phyloP scores from a whole-genome alignment of 2,797 vertebrate genomes.

The Schizopygopsis pylzovi region DNA sequence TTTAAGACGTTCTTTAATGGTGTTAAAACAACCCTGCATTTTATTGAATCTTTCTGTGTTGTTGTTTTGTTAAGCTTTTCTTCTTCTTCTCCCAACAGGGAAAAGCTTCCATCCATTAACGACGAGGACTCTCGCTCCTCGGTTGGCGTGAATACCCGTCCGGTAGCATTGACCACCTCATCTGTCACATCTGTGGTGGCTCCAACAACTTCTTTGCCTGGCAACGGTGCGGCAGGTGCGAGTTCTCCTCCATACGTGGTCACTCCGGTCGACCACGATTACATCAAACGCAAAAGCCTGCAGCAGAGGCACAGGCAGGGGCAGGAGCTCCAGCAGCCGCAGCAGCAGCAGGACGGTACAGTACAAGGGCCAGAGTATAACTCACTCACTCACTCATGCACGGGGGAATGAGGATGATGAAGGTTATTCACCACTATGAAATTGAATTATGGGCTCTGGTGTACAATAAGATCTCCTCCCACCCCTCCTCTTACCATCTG shows the following conservation, averaged over 20 bases:
- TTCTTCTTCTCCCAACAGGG: slow-evolving; percentile 73
- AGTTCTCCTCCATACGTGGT: slow-evolving; percentile 97
- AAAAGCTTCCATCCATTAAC: slow-evolving; percentile 86
- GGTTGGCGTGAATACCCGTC: slow-evolving; percentile 79
- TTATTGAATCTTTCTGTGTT: neutral
- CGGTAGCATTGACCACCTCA: neutral
- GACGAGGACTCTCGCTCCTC: slow-evolving; percentile 94
- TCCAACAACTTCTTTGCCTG: slow-evolving; percentile 14
- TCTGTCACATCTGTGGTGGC: neutral
- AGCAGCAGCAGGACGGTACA: slow-evolving; percentile 88
- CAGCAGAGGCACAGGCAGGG: slow-evolving; percentile 83
- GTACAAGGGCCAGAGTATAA: slow-evolving; percentile 93
- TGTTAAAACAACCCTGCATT: neutral
- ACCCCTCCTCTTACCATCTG: slow-evolving; percentile 61
- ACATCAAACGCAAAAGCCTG: slow-evolving; percentile 99
- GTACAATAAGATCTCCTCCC: slow-evolving; percentile 52
- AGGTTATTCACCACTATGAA: slow-evolving; percentile 33
- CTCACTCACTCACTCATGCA: slow-evolving; percentile 61
- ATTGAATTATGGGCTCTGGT: slow-evolving; percentile 48
- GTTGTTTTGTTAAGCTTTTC: neutral
- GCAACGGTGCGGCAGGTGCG: slow-evolving; percentile 94
- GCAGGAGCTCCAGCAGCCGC: slow-evolving; percentile 73
- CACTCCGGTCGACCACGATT: slow-evolving; percentile 99
- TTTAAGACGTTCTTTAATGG: too few species aligned
- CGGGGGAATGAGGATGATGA: slow-evolving; percentile 47